These are phyloP conservation scores for Corythornis madagascariensis DNA, from an alignment of 2,113 vertebrate genomes.

Conservation along the genomic window DNA sequence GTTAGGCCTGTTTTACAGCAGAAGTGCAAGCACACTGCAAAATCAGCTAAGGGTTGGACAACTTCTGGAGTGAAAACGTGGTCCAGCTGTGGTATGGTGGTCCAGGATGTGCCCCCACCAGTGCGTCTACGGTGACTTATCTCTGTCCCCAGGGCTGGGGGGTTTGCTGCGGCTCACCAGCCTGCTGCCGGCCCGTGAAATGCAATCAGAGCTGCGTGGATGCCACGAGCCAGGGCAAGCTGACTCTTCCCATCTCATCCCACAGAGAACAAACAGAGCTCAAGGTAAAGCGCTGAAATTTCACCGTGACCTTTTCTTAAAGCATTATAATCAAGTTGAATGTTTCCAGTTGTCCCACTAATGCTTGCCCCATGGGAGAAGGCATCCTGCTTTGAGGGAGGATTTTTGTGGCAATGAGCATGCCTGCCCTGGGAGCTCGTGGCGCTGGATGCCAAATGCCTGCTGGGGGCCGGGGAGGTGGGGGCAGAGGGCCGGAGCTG, in stretches of 20 bases:
- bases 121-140: neutral
- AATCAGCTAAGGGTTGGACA: neutral
- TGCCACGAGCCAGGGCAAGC: constrained; percentile 33
- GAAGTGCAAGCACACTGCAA: neutral
- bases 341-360: constrained; percentile 79
- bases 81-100: neutral
- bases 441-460: constrained; percentile 67
- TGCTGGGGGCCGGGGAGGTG: constrained; percentile 17
- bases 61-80: neutral
- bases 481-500: constrained; percentile 35
- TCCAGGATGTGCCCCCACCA: rapidly evolving
- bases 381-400: constrained; percentile 62
- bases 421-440: constrained; percentile 60
- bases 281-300: constrained; percentile 74
- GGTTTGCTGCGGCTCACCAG: neutral
- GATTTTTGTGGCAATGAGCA: constrained; percentile 61
- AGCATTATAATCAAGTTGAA: constrained; percentile 83
- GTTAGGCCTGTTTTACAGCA: neutral
- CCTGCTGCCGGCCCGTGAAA: constrained; percentile 38
- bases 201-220: constrained; percentile 36
- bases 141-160: neutral
- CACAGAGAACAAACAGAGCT: constrained; percentile 67
- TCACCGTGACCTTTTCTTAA: constrained; percentile 81
- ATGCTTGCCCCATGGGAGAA: constrained; percentile 75
- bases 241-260: constrained; percentile 64